These are phyloP conservation scores for Eulemur mongoz DNA, from an alignment of 2,797 vertebrate species.

Conservation along the genomic window DNA sequence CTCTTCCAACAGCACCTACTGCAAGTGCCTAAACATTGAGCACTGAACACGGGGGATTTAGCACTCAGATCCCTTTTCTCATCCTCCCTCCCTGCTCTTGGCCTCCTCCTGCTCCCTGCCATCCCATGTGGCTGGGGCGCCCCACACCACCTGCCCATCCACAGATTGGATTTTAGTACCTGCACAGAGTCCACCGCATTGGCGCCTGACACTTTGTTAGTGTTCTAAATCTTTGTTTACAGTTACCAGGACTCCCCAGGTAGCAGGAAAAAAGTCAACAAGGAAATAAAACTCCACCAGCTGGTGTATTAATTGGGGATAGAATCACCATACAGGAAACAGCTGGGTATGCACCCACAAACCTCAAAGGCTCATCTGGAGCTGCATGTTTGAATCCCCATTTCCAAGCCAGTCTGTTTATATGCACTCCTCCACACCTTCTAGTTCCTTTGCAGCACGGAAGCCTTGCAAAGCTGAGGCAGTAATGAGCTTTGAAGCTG, in stretches of 20 bases:
- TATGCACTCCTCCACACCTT: neutral
- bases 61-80: neutral
- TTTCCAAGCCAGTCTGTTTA: neutral
- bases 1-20: neutral
- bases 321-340: constrained; percentile 23
- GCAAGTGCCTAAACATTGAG: neutral
- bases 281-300: constrained; percentile 73
- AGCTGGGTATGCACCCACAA: constrained; percentile 39
- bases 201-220: constrained; percentile 61
- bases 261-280: constrained; percentile 75
- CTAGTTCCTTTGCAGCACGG: neutral
- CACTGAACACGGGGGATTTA: neutral
- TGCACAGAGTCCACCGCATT: constrained; percentile 41
- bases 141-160: neutral
- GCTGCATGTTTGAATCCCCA: neutral
- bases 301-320: constrained; percentile 51
- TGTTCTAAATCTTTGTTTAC: constrained; percentile 74
- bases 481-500: neutral
- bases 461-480: neutral
- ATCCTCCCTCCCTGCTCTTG: neutral
- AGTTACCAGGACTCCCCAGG: constrained; percentile 69
- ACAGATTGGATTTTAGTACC: constrained; percentile 13
- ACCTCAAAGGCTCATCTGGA: neutral
- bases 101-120: neutral
- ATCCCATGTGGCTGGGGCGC: neutral